Percentiles rank a stretch among this genome's conserved stretches.
Conservation (phyloP, 2,113 vertebrate species). For the Channa maculata region DNA sequence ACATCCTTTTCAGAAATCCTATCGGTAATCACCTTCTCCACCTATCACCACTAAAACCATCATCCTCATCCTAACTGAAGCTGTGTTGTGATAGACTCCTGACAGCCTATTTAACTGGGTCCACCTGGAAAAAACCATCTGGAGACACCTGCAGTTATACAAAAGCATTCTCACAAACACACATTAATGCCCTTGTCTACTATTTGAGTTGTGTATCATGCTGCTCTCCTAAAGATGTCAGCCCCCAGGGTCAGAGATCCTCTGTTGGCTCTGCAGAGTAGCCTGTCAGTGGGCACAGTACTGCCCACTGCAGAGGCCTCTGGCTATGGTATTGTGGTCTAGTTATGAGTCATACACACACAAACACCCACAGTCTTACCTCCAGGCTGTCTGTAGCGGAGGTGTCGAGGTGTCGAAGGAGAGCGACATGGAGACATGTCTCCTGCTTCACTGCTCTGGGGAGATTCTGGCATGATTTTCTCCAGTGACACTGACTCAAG, state of each 20-base stretch:
- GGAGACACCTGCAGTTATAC: background rate
- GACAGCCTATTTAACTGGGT: constrained; percentile 33
- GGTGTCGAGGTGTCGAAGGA: constrained; percentile 93
- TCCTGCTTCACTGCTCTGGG: constrained; percentile 84
- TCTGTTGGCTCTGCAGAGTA: constrained; percentile 7
- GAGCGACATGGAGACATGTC: constrained; percentile 92
- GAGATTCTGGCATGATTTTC: constrained; percentile 88
- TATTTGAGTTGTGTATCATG: constrained; percentile 2
- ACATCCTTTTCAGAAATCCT: no score
- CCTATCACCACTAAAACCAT: no score
- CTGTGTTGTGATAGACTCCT: constrained; percentile 1
- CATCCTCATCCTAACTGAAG: background rate
- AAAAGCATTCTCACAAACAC: constrained; percentile 3
- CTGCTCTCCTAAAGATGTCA: constrained; percentile 3
- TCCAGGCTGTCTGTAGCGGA: constrained; percentile 92
- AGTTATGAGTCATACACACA: constrained; percentile 33
- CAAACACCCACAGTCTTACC: constrained; percentile 78
- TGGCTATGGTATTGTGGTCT: constrained; percentile 5
- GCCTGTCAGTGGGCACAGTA: constrained; percentile 4
- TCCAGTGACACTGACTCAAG: constrained; percentile 90
- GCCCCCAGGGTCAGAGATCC: constrained; percentile 13
- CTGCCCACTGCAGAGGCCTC: constrained; percentile 15
- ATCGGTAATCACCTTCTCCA: no score
- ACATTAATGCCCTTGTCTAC: background rate
- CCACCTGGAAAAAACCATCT: constrained; percentile 25